Evolutionary conservation across 2,113 vertebrate genomes (phyloP).

Genomic region (Syngnathoides biaculeatus): DNA sequence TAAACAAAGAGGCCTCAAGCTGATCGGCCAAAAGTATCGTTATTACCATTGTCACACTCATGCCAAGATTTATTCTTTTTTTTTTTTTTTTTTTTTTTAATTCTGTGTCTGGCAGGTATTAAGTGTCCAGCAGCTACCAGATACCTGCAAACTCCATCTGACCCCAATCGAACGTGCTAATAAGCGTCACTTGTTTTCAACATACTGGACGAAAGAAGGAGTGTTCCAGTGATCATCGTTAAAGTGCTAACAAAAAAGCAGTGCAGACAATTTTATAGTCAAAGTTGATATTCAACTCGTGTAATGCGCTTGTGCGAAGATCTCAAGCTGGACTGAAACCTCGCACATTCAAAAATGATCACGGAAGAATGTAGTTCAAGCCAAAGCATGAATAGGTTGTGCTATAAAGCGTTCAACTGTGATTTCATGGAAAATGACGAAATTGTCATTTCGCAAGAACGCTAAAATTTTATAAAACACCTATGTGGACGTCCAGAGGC

Average conservation of each 20-base stretch:
- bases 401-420: constrained; percentile 17
- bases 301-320: constrained; percentile 9
- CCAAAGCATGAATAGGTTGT: constrained; percentile 8
- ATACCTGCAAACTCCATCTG: constrained; percentile 34
- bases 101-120: constrained; percentile 55
- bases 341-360: constrained; percentile 24
- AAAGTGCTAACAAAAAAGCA: constrained; percentile 20
- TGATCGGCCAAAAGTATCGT: constrained; percentile 60
- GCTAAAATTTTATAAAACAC: constrained; percentile 24
- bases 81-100: constrained; percentile 59
- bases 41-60: constrained; percentile 51
- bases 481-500: constrained; percentile 30
- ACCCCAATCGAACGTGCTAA: constrained; percentile 43
- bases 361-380: constrained; percentile 25
- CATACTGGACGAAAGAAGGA: constrained; percentile 31
- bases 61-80: constrained; percentile 61
- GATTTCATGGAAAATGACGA: constrained; percentile 32
- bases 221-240: constrained; percentile 27
- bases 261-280: constrained; percentile 39
- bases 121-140: constrained; percentile 52
- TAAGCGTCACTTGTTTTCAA: constrained; percentile 40
- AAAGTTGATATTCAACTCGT: constrained; percentile 21
- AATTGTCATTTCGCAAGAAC: constrained; percentile 8
- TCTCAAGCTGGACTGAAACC: constrained; percentile 22
- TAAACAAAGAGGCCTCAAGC: constrained; percentile 55